Evolutionary conservation across 2,797 vertebrate species (phyloP).

Genomic region (Pangasius djambal): DNA sequence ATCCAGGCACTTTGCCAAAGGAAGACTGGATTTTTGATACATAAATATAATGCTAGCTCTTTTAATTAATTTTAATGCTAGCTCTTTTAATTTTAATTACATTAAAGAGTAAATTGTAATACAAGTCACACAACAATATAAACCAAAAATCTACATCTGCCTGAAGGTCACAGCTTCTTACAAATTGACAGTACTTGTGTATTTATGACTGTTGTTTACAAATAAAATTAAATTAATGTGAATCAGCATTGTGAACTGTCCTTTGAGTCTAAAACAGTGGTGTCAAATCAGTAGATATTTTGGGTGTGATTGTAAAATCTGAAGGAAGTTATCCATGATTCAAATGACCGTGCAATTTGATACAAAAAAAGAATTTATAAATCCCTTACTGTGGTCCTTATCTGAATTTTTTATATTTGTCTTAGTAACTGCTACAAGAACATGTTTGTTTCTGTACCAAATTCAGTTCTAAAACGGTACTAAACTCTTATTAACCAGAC

Average conservation of each 20-base stretch:
- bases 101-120: background rate
- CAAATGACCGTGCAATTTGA: too few relatives aligned
- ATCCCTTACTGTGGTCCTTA: background rate
- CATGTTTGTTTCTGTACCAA: background rate
- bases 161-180: background rate
- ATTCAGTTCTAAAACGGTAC: background rate
- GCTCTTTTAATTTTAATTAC: background rate
- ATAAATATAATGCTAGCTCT: background rate
- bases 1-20: background rate
- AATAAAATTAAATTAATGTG: background rate
- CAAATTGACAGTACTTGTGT: background rate
- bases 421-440: background rate
- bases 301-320: background rate
- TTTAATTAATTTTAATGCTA: background rate
- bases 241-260: slow-evolving; percentile 3
- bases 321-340: background rate
- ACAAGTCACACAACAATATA: slow-evolving; percentile 5
- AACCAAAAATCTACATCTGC: background rate
- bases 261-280: background rate
- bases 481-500: background rate
- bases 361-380: background rate
- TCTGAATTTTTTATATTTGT: background rate
- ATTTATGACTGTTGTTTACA: background rate
- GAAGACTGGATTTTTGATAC: background rate
- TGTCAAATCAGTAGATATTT: background rate